A percentile compares a stretch with the other conserved stretches of the same genome.
Conservation (phyloP, 1,140 invertebrate species). For the Vanessa tameamea region DNA sequence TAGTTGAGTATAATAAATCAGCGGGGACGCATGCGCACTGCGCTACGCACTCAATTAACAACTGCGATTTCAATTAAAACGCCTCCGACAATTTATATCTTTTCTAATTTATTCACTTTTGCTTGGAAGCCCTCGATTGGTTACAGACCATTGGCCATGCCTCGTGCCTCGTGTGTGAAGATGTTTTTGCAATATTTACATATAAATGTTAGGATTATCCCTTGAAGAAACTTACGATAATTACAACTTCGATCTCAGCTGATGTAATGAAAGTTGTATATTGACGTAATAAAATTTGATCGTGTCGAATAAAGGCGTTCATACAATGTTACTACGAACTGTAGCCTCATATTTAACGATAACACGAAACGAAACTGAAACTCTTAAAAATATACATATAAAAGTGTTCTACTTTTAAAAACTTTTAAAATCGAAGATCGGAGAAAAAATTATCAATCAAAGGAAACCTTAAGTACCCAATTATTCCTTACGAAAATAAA, state of each 20-base stretch:
- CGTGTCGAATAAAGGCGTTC: not conserved
- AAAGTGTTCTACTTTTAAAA: no score
- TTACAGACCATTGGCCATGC: conserved; percentile 13
- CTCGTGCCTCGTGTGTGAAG: not conserved
- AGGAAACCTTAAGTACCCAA: no score
- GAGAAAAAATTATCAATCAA: no score
- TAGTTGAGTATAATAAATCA: conserved; percentile 60
- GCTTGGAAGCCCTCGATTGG: conserved; percentile 48
- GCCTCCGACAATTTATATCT: conserved; percentile 64
- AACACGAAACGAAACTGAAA: no score
- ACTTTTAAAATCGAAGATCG: no score
- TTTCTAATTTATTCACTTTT: conserved; percentile 74
- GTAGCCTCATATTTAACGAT: not conserved
- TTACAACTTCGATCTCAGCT: conserved; percentile 9
- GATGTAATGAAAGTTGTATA: not conserved
- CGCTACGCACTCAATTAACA: conserved; percentile 68
- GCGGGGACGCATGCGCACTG: conserved; percentile 57
- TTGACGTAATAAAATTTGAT: conserved; percentile 10
- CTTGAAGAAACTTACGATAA: conserved; percentile 16
- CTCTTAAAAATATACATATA: no score
- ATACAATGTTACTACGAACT: not conserved
- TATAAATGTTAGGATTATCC: conserved; percentile 19
- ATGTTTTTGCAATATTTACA: conserved; percentile 27
- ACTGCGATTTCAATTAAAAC: conserved; percentile 76
- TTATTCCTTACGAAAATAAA: no score